These are phyloP conservation scores for Loripinus fragilis DNA, from an alignment of 2,888 invertebrate genomes.

Conservation along the genomic window DNA sequence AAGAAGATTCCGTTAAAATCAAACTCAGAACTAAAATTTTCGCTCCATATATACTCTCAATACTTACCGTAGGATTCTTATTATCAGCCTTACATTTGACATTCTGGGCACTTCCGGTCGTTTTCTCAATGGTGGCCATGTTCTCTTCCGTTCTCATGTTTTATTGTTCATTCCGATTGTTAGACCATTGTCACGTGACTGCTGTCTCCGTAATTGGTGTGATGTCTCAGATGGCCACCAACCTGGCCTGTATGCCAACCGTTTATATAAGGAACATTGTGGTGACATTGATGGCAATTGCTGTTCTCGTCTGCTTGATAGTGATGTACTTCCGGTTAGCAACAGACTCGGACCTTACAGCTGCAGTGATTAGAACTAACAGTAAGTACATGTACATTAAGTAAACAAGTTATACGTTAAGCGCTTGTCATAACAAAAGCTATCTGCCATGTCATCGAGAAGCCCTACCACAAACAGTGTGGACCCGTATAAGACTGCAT, in stretches of 20 bases:
- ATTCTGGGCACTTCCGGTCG: conserved; percentile 46
- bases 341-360: not conserved
- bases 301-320: conserved; percentile 21
- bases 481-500: too few species aligned
- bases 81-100: conserved; percentile 40
- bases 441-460: too few species aligned
- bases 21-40: conserved; percentile 32
- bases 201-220: conserved; percentile 45
- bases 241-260: conserved; percentile 41
- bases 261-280: conserved; percentile 39
- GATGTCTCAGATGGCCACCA: conserved; percentile 42
- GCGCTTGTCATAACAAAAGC: too few species aligned
- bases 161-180: conserved; percentile 36
- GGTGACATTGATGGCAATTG: conserved; percentile 28
- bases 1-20: conserved; percentile 49
- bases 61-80: conserved; percentile 32
- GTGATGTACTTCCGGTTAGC: conserved; percentile 26
- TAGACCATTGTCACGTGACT: conserved; percentile 36
- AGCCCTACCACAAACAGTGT: too few species aligned
- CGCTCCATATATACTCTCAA: conserved; percentile 27
- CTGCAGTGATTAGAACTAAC: not conserved
- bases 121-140: conserved; percentile 50
- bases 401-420: too few species aligned
- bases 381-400: conserved; percentile 29
- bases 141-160: conserved; percentile 52